Evolutionary conservation across 2,888 invertebrate species (phyloP).

Genomic region (Chaitophorus viminalis): DNA sequence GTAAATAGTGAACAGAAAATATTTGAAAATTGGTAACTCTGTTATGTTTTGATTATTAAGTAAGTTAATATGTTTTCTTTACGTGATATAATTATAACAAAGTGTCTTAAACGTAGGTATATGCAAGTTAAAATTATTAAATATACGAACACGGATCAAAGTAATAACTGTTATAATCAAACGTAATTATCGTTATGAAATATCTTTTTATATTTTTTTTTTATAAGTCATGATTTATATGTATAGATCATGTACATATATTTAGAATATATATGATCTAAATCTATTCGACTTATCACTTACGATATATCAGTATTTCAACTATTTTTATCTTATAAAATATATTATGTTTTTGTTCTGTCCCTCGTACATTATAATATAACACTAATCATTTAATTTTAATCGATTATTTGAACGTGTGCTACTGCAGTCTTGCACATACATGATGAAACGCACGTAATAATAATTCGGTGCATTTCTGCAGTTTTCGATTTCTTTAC

Average conservation of each 20-base stretch:
- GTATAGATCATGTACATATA: no score
- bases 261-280: no score
- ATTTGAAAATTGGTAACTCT: not conserved
- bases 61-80: not conserved
- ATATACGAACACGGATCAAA: not conserved
- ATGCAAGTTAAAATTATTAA: not conserved
- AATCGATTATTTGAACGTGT: not conserved
- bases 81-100: not conserved
- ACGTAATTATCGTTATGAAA: not conserved
- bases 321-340: no score
- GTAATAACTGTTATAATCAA: not conserved
- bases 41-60: not conserved
- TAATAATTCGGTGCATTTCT: not conserved
- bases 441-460: not conserved
- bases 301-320: no score
- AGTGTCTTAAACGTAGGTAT: not conserved
- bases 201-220: no score
- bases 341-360: not conserved
- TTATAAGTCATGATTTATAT: no score
- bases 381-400: no score
- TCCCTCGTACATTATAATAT: not conserved
- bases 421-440: not conserved
- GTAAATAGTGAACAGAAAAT: not conserved
- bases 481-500: constrained; percentile 18
- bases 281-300: no score